Evolutionary conservation across 2,888 invertebrate genomes (phyloP).

Genomic region (Pinctada fucata): DNA sequence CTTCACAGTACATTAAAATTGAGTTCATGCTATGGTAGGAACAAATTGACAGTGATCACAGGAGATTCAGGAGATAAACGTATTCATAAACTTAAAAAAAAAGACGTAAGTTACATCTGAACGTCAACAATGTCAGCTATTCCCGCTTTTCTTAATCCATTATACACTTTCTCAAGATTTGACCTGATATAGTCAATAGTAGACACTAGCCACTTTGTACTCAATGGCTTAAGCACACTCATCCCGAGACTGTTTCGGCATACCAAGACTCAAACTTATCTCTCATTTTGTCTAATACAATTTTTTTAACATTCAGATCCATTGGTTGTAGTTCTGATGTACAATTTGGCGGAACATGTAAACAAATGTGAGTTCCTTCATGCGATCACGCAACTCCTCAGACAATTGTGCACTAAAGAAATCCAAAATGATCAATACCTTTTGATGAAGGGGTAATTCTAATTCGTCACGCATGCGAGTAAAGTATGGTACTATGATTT

Average conservation of each 20-base stretch:
- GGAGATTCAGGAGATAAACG: no score
- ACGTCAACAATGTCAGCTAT: no score
- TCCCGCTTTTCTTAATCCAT: background rate
- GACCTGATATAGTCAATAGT: background rate
- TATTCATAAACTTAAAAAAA: no score
- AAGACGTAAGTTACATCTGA: no score
- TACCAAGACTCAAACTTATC: conserved; percentile 12
- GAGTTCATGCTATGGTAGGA: no score
- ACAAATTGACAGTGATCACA: no score
- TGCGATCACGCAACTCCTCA: conserved; percentile 11
- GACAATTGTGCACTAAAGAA: conserved; percentile 12
- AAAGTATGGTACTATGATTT: conserved; percentile 15
- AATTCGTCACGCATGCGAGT: conserved; percentile 4
- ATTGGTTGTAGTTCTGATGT: conserved; percentile 26
- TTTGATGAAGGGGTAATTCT: conserved; percentile 12
- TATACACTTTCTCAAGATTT: conserved; percentile 1
- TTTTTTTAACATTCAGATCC: conserved; percentile 23
- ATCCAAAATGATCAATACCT: conserved; percentile 11
- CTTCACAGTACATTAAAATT: no score
- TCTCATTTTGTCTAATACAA: conserved; percentile 9
- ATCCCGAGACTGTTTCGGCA: conserved; percentile 14
- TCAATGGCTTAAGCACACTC: conserved; percentile 7
- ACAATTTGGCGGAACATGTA: conserved; percentile 18
- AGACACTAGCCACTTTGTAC: conserved; percentile 8
- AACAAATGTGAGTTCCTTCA: conserved; percentile 4